These are phyloP conservation scores for Endotricha flammealis DNA, from an alignment of 2,888 invertebrate genomes.

Conservation along the genomic window DNA sequence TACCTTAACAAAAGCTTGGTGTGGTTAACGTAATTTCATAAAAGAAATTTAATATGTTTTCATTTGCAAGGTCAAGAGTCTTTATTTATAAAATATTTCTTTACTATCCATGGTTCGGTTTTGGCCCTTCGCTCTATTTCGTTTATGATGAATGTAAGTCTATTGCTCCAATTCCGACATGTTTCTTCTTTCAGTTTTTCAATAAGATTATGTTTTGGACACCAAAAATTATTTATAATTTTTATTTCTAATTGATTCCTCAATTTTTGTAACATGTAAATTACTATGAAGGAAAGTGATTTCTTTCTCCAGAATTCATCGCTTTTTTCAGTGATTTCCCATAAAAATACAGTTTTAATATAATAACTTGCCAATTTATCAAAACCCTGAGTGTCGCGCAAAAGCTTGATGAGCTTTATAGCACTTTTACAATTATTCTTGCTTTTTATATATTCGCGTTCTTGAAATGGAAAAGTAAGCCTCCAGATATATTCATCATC, in stretches of 20 bases:
- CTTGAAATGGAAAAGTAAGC: constrained; percentile 52
- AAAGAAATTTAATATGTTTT: too few relatives aligned
- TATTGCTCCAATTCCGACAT: constrained; percentile 43
- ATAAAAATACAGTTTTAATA: constrained; percentile 53
- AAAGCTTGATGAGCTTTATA: constrained; percentile 44
- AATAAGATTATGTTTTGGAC: constrained; percentile 43
- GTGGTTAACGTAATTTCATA: too few relatives aligned
- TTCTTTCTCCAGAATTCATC: constrained; percentile 40
- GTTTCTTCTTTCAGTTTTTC: constrained; percentile 42
- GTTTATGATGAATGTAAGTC: constrained; percentile 36
- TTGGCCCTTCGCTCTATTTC: constrained; percentile 34
- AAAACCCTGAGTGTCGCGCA: constrained; percentile 49
- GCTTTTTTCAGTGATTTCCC: constrained; percentile 36
- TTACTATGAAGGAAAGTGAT: constrained; percentile 39
- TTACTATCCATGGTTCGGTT: constrained; percentile 27
- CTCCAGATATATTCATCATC: constrained; percentile 47
- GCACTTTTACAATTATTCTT: constrained; percentile 47
- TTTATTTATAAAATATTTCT: constrained; percentile 29
- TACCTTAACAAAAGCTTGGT: too few relatives aligned
- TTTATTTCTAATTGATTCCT: constrained; percentile 31
- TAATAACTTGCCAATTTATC: constrained; percentile 50
- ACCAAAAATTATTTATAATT: constrained; percentile 48
- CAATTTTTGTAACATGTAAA: constrained; percentile 45
- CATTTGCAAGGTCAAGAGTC: too few relatives aligned
- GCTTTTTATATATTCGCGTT: constrained; percentile 36